Evolutionary conservation across 2,797 vertebrate species (phyloP).

Genomic region (Adrianichthys oophorus): DNA sequence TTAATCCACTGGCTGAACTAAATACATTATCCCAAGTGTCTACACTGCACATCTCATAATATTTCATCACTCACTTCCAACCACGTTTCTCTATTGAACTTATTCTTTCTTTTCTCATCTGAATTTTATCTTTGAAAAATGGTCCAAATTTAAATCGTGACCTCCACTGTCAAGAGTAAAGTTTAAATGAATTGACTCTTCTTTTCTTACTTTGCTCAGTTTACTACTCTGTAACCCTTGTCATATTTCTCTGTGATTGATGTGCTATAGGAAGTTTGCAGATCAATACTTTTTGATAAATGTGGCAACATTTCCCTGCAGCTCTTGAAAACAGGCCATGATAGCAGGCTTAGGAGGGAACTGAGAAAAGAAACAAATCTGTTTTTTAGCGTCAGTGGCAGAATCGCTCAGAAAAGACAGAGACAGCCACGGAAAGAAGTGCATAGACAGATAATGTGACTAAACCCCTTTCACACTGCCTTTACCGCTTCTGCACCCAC

Average conservation of each 20-base stretch:
- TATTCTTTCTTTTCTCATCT: slow-evolving; percentile 7
- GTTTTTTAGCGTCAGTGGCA: slow-evolving; percentile 9
- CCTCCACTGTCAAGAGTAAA: slow-evolving; percentile 31
- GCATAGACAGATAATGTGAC: not conserved
- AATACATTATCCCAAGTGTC: slow-evolving; percentile 65
- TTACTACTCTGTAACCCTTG: slow-evolving; percentile 23
- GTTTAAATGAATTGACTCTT: slow-evolving; percentile 59
- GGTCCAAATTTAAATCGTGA: slow-evolving; percentile 35
- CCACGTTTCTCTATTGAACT: slow-evolving; percentile 18
- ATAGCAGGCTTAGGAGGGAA: slow-evolving; percentile 42
- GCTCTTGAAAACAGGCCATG: slow-evolving; percentile 50
- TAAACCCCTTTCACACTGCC: no score
- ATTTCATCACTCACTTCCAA: slow-evolving; percentile 40
- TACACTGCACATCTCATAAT: slow-evolving; percentile 55
- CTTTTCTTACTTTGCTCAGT: slow-evolving; percentile 25
- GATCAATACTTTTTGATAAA: slow-evolving; percentile 64
- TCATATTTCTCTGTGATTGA: slow-evolving; percentile 27
- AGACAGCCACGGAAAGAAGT: slow-evolving; percentile 16
- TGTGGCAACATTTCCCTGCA: slow-evolving; percentile 40
- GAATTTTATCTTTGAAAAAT: slow-evolving; percentile 37
- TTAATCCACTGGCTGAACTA: slow-evolving; percentile 69
- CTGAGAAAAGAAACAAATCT: slow-evolving; percentile 28
- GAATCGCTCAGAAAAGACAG: slow-evolving; percentile 18
- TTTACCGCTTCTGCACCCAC: not conserved
- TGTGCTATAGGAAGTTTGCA: slow-evolving; percentile 35